Percentiles rank a stretch among this genome's conserved stretches.
phyloP scores from a whole-genome alignment of 2,888 invertebrate species.

The Sycophila texana region DNA sequence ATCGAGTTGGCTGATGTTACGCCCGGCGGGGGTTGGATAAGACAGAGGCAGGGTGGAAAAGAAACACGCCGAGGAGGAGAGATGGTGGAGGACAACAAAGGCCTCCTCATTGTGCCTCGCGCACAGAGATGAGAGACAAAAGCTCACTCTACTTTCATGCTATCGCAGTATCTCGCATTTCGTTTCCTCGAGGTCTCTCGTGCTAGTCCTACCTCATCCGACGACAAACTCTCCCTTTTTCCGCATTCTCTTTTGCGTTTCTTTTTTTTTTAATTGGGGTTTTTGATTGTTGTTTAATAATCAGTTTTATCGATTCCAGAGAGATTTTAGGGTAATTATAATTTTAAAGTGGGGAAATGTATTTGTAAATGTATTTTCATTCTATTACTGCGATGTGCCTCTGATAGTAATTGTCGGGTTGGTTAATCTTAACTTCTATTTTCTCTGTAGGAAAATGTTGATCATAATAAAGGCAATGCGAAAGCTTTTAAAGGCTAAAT shows the following conservation, averaged over 20 bases:
- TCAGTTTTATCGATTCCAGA: too few species aligned
- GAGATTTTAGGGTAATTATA: too few species aligned
- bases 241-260: constrained; percentile 42
- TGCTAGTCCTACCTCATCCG: background rate
- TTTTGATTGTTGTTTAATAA: too few species aligned
- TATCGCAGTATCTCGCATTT: constrained; percentile 52
- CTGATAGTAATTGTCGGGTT: too few species aligned
- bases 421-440: too few species aligned
- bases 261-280: background rate
- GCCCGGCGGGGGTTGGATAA: constrained; percentile 4
- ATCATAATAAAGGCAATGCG: too few species aligned
- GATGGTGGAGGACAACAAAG: constrained; percentile 59
- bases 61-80: background rate
- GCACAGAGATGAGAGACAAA: constrained; percentile 63
- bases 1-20: constrained; percentile 42
- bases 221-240: constrained; percentile 26
- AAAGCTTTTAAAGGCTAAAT: too few species aligned
- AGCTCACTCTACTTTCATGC: constrained; percentile 58
- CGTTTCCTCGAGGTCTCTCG: constrained; percentile 35
- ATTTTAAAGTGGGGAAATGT: too few species aligned
- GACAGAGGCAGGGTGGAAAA: constrained; percentile 18
- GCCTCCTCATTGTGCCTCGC: constrained; percentile 58
- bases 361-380: too few species aligned
- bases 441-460: too few species aligned
- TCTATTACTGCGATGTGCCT: too few species aligned